Conservation (phyloP, 2,888 invertebrate species). For the Malthinus flaveolus region DNA sequence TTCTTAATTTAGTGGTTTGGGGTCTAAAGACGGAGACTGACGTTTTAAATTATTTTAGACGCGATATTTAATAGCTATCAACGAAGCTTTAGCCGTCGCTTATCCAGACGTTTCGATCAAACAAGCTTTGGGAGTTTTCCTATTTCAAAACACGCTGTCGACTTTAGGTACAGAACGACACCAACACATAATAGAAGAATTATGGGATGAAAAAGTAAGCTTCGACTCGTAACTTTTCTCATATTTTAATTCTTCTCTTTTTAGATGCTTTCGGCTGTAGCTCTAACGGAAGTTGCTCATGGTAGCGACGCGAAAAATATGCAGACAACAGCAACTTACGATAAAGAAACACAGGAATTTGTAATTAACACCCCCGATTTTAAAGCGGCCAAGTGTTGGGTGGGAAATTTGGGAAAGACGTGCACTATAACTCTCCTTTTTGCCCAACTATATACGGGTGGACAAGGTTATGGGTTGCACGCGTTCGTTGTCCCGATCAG, state of each 20-base stretch:
- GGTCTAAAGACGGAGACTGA: too few relatives aligned
- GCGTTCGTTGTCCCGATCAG: constrained; percentile 87
- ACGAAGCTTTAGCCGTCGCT: constrained; percentile 71
- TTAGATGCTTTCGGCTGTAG: constrained; percentile 79
- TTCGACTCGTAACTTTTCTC: too few relatives aligned
- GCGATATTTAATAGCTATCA: constrained; percentile 73
- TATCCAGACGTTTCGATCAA: constrained; percentile 78
- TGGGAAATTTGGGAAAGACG: constrained; percentile 85
- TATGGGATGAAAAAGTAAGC: constrained; percentile 70
- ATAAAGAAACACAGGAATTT: constrained; percentile 76
- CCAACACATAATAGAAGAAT: constrained; percentile 67
- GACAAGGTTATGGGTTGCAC: constrained; percentile 81
- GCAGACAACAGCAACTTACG: constrained; percentile 88
- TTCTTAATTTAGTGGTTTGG: too few relatives aligned
- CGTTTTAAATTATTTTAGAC: constrained; percentile 57
- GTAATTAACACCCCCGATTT: constrained; percentile 90
- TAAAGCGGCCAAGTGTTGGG: constrained; percentile 96
- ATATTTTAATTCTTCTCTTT: constrained; percentile 13
- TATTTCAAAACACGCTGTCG: constrained; percentile 74
- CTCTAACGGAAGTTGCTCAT: constrained; percentile 91
- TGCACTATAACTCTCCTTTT: constrained; percentile 87
- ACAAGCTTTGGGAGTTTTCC: constrained; percentile 73
- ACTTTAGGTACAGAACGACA: constrained; percentile 79
- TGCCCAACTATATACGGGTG: constrained; percentile 86
- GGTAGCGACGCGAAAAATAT: constrained; percentile 93